phyloP scores from a whole-genome alignment of 2,113 vertebrate genomes.

The Oxyura jamaicensis region DNA sequence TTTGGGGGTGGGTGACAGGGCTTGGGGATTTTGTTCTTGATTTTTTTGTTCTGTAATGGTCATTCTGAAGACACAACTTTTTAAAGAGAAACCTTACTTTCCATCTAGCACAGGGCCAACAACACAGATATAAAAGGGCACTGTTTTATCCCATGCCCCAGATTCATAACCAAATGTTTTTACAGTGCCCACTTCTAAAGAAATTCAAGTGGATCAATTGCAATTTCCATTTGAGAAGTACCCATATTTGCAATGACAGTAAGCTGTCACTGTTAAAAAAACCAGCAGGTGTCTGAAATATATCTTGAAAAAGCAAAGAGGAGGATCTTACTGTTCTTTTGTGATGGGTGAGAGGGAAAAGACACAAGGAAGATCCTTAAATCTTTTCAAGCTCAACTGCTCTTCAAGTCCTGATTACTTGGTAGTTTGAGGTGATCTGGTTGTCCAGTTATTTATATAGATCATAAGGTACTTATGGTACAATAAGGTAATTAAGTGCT shows the following conservation, averaged over 20 bases:
- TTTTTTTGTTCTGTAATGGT: background rate
- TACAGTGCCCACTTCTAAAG: background rate
- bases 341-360: background rate
- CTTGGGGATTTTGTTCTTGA: background rate
- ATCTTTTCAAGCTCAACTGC: background rate
- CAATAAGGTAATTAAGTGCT: background rate
- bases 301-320: background rate
- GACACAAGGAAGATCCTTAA: background rate
- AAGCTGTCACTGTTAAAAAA: background rate
- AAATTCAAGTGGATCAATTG: background rate
- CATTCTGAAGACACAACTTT: background rate
- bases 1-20: background rate
- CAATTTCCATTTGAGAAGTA: background rate
- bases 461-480: background rate
- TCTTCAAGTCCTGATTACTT: background rate
- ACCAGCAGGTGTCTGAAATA: background rate
- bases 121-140: background rate
- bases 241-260: background rate
- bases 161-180: background rate
- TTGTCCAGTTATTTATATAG: background rate
- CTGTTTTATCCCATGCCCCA: background rate
- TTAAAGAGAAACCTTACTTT: background rate
- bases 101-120: background rate
- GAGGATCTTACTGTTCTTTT: background rate
- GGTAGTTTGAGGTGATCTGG: background rate